These are phyloP conservation scores for Drosophila suboccidentalis DNA, from an alignment of 2,888 invertebrate genomes.

Conservation along the genomic window DNA sequence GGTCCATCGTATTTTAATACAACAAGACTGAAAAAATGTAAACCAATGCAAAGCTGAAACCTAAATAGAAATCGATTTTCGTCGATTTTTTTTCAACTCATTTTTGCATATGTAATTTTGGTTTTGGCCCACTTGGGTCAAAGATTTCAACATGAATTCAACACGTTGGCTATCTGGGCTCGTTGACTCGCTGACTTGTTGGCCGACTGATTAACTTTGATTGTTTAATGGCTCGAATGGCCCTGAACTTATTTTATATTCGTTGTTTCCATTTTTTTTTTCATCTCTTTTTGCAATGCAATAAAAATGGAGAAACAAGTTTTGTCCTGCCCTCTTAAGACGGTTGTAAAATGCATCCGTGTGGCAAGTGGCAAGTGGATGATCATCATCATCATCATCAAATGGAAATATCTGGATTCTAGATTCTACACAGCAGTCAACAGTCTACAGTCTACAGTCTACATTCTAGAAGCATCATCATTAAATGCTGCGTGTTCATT, in stretches of 20 bases:
- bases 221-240: slow-evolving; percentile 53
- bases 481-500: slow-evolving; percentile 21
- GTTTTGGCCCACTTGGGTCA: slow-evolving; percentile 62
- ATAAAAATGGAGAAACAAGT: slow-evolving; percentile 64
- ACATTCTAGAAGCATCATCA: slow-evolving; percentile 24
- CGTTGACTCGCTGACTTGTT: slow-evolving; percentile 25
- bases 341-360: slow-evolving; percentile 33
- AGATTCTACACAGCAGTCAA: not conserved
- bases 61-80: slow-evolving; percentile 77
- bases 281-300: slow-evolving; percentile 34
- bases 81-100: slow-evolving; percentile 23
- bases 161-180: slow-evolving; percentile 17
- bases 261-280: not conserved
- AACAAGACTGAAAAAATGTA: slow-evolving; percentile 53
- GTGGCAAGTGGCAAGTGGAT: slow-evolving; percentile 7
- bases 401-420: slow-evolving; percentile 17
- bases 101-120: slow-evolving; percentile 69
- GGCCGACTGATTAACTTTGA: slow-evolving; percentile 41
- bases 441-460: slow-evolving; percentile 7
- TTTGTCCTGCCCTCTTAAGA: slow-evolving; percentile 20
- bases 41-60: slow-evolving; percentile 68
- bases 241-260: slow-evolving; percentile 69
- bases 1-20: slow-evolving; percentile 1
- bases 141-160: slow-evolving; percentile 60
- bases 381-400: slow-evolving; percentile 34